Evolutionary conservation across 2,113 vertebrate species (phyloP).

Genomic region (Anarhynchus alexandrinus): DNA sequence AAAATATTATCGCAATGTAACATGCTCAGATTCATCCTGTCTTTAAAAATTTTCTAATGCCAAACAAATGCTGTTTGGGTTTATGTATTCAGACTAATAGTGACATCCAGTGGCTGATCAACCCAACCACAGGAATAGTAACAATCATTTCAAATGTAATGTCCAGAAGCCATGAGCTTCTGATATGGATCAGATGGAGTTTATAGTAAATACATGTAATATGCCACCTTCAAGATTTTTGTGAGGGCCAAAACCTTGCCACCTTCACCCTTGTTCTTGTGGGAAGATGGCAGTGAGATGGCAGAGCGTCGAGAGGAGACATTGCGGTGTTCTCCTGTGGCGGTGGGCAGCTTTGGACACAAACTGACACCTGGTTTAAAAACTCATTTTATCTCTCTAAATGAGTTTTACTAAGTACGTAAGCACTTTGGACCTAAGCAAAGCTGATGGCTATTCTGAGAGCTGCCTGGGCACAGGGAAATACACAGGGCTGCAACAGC

Average conservation of each 20-base stretch:
- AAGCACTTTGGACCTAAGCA: neutral
- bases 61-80: conserved; percentile 9
- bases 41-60: neutral
- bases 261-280: neutral
- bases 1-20: neutral
- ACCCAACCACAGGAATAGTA: neutral
- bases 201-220: accelerated
- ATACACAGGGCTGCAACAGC: neutral
- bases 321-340: neutral
- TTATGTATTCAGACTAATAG: conserved; percentile 14
- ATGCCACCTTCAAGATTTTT: neutral
- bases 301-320: neutral
- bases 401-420: neutral
- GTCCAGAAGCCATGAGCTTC: neutral
- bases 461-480: neutral
- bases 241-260: neutral
- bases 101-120: conserved; percentile 59
- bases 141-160: neutral
- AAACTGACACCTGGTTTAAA: neutral
- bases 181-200: neutral
- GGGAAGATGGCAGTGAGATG: neutral
- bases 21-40: neutral
- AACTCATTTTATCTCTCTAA: neutral
- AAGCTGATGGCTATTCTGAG: neutral
- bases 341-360: neutral